phyloP scores from a whole-genome alignment of 2,113 vertebrate genomes.

The Vireo altiloquus region DNA sequence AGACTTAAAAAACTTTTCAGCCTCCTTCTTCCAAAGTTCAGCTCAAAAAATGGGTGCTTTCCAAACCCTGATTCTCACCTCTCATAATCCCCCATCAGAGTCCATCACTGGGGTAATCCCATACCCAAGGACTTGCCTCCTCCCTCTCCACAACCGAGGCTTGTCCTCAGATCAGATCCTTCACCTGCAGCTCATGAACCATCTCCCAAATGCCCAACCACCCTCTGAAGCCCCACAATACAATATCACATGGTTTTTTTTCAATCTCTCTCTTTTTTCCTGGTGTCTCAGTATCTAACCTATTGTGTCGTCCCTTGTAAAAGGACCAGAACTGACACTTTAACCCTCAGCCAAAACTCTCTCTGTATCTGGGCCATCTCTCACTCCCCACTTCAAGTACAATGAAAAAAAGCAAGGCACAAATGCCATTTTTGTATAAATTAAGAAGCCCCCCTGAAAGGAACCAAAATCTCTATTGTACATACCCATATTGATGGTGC shows the following conservation, averaged over 20 bases:
- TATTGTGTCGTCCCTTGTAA: too few relatives aligned
- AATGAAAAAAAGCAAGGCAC: not conserved
- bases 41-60: rapidly evolving
- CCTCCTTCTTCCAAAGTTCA: not conserved
- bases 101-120: not conserved
- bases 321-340: not conserved
- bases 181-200: not conserved
- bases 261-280: not conserved
- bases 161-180: not conserved
- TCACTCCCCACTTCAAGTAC: not conserved
- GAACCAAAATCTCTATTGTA: not conserved
- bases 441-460: not conserved
- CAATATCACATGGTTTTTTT: rapidly evolving
- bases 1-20: not conserved
- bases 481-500: not conserved
- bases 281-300: rapidly evolving
- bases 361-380: not conserved
- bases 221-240: not conserved
- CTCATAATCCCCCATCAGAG: not conserved
- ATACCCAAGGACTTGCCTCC: not conserved
- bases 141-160: not conserved
- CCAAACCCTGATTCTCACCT: not conserved
- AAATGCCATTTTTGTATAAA: not conserved
- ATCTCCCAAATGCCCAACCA: not conserved
- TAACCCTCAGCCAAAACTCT: not conserved